These are phyloP conservation scores for Ochotona princeps DNA, from an alignment of 2,113 vertebrate species.

Conservation along the genomic window DNA sequence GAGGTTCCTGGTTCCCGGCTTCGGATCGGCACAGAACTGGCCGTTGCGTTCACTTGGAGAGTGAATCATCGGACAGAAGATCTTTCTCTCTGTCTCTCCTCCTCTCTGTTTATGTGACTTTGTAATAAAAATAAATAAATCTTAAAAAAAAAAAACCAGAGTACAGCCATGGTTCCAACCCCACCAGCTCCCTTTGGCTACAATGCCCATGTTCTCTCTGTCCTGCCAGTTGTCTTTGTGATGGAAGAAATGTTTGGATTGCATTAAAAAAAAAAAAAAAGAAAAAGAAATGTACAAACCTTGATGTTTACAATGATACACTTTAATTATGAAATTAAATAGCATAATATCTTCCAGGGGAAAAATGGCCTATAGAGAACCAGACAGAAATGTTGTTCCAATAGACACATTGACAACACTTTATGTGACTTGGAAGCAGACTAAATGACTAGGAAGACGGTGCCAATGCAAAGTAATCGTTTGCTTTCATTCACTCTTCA, in stretches of 20 bases:
- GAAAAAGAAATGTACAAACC: background rate
- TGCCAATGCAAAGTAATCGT: no score
- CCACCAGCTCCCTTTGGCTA: background rate
- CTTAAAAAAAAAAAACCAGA: background rate
- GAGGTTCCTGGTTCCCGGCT: no score
- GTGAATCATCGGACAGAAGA: no score
- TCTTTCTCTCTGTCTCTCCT: no score
- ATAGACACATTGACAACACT: background rate
- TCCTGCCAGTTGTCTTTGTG: background rate
- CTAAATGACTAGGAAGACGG: background rate
- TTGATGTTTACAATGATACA: background rate
- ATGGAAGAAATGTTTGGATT: slow-evolving; percentile 11
- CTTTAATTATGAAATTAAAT: slow-evolving; percentile 10
- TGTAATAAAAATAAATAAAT: no score
- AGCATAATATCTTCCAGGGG: background rate
- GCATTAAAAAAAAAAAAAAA: no score
- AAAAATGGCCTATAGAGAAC: background rate
- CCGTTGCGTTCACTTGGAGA: no score
- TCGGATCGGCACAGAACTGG: no score
- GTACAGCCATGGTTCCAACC: background rate
- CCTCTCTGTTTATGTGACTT: no score
- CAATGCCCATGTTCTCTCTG: background rate
- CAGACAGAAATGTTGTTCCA: background rate
- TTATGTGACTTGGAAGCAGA: background rate
- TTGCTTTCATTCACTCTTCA: no score